Conservation (phyloP, 2,888 invertebrate genomes). For the Temnothorax ravouxi region DNA sequence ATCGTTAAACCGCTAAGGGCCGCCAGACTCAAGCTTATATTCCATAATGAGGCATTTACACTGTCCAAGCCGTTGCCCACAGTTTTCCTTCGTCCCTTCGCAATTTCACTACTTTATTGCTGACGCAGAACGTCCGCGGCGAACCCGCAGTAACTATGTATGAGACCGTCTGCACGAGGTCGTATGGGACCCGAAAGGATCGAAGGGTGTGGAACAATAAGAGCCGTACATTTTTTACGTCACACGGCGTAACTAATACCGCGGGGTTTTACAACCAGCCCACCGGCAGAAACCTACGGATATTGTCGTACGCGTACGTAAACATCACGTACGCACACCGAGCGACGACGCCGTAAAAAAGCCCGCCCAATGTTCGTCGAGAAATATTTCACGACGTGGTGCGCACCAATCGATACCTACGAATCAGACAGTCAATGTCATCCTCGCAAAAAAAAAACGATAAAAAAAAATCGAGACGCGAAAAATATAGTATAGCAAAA, state of each 20-base stretch:
- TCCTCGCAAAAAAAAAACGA: background rate
- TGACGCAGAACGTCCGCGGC: constrained; percentile 20
- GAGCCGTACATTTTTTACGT: constrained; percentile 80
- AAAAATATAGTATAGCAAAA: background rate
- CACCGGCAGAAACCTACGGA: constrained; percentile 21
- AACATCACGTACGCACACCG: constrained; percentile 29
- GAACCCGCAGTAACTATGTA: constrained; percentile 59
- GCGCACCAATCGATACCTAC: constrained; percentile 34
- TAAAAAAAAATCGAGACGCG: background rate
- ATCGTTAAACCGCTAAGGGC: background rate
- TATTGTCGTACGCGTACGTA: constrained; percentile 54
- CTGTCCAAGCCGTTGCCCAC: background rate
- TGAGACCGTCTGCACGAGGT: constrained; percentile 50
- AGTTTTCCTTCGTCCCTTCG: constrained; percentile 20
- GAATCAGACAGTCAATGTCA: constrained; percentile 13
- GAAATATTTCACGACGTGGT: constrained; percentile 80
- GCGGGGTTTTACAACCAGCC: constrained; percentile 69
- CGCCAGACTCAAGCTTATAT: constrained; percentile 9
- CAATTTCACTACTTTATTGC: constrained; percentile 41
- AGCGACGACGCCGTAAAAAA: constrained; percentile 72
- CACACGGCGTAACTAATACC: constrained; percentile 79
- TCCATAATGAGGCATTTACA: constrained; percentile 9
- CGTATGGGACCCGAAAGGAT: constrained; percentile 23
- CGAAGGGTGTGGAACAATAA: constrained; percentile 58
- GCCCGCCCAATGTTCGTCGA: constrained; percentile 74